Evolutionary conservation across 1,140 invertebrate genomes (phyloP).

Genomic region (Cyclargus thomasi): DNA sequence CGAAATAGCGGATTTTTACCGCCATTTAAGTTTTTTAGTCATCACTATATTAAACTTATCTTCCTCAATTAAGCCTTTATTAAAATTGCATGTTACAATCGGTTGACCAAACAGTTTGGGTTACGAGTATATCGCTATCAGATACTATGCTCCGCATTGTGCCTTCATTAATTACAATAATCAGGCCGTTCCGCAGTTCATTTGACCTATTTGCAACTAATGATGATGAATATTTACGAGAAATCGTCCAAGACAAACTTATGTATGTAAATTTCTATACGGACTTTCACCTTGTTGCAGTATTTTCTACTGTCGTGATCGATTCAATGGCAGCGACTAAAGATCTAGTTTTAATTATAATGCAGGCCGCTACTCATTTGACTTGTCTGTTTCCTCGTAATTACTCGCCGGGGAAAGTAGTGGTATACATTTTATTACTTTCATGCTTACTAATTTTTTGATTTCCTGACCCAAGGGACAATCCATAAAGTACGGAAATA

Average conservation of each 20-base stretch:
- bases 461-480: not conserved
- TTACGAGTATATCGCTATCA: not conserved
- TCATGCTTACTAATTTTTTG: not conserved
- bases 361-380: slow-evolving; percentile 23
- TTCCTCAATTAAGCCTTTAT: too few species aligned
- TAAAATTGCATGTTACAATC: too few species aligned
- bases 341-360: slow-evolving; percentile 29
- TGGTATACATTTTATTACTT: not conserved
- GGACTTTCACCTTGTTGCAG: slow-evolving; percentile 25
- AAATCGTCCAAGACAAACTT: slow-evolving; percentile 9
- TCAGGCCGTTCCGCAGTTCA: slow-evolving; percentile 1
- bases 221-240: slow-evolving; percentile 8
- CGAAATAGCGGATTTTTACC: too few species aligned
- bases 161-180: not conserved
- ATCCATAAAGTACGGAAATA: too few species aligned
- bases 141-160: not conserved
- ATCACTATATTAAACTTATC: too few species aligned
- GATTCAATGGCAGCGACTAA: slow-evolving; percentile 25
- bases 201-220: slow-evolving; percentile 1
- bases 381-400: slow-evolving; percentile 1
- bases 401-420: not conserved
- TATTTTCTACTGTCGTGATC: slow-evolving; percentile 17
- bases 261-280: slow-evolving; percentile 23
- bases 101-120: not conserved
- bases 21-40: too few species aligned